Conservation (phyloP, 2,888 invertebrate genomes). For the Perithous albicinctus region DNA sequence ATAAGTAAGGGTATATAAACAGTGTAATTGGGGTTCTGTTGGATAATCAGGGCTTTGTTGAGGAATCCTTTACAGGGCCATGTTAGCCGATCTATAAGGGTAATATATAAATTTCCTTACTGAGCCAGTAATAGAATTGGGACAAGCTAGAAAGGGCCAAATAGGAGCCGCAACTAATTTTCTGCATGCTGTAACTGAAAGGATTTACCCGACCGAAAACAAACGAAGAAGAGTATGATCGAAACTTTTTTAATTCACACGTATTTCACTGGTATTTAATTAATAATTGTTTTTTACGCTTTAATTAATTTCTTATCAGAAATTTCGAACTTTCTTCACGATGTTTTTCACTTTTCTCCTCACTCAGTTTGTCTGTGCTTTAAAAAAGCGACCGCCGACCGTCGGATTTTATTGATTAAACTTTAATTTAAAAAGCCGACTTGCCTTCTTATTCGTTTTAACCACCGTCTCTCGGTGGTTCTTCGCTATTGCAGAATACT, state of each 20-base stretch:
- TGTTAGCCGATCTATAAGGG: too few species aligned
- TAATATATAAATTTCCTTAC: too few species aligned
- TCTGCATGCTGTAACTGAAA: not conserved
- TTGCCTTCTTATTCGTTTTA: not conserved
- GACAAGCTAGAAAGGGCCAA: too few species aligned
- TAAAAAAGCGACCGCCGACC: not conserved
- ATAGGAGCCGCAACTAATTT: too few species aligned
- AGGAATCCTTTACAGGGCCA: too few species aligned
- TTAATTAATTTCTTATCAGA: not conserved
- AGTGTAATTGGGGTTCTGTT: too few species aligned
- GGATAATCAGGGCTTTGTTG: too few species aligned
- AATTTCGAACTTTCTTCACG: not conserved
- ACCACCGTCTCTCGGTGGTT: not conserved
- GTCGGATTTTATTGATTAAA: constrained; percentile 15
- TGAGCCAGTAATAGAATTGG: too few species aligned
- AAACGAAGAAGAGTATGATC: not conserved
- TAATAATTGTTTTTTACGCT: not conserved
- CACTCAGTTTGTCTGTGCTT: not conserved
- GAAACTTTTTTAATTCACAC: not conserved
- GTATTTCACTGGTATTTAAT: not conserved
- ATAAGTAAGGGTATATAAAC: too few species aligned
- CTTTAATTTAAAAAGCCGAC: constrained; percentile 12
- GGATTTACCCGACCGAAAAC: not conserved
- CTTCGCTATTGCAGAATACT: constrained; percentile 16
- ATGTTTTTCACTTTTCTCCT: not conserved